Percentiles rank a stretch among this genome's conserved stretches.
These are phyloP conservation scores for Austrolebias charrua DNA, from an alignment of 2,797 vertebrate genomes.

Conservation along the genomic window DNA sequence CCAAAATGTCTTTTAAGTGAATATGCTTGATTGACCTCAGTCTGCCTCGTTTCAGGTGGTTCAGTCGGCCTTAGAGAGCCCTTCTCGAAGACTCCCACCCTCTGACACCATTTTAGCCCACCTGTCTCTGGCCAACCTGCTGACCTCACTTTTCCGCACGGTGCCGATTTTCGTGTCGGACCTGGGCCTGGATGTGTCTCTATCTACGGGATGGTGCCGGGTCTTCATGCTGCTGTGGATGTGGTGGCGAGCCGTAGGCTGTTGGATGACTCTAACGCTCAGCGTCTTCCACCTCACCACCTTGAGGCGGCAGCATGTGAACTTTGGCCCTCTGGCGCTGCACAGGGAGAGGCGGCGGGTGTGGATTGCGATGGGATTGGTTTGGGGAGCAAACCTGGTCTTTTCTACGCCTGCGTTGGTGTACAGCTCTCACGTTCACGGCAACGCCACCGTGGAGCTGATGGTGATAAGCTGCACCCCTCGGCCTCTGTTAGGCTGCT, in stretches of 20 bases:
- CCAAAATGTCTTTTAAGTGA: neutral
- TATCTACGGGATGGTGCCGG: conserved; percentile 75
- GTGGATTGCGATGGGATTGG: conserved; percentile 60
- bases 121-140: conserved; percentile 80
- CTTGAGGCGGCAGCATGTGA: conserved; percentile 70
- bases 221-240: conserved; percentile 86
- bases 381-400: conserved; percentile 78
- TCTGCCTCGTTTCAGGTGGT: conserved; percentile 67
- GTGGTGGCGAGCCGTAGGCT: conserved; percentile 82
- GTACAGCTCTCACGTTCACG: conserved; percentile 66
- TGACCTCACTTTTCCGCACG: conserved; percentile 80
- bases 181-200: conserved; percentile 75
- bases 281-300: conserved; percentile 81
- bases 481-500: conserved; percentile 80
- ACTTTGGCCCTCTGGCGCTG: conserved; percentile 59
- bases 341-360: conserved; percentile 69
- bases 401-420: conserved; percentile 80
- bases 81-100: conserved; percentile 64
- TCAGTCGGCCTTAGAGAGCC: conserved; percentile 63
- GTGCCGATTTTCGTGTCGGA: conserved; percentile 82
- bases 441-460: conserved; percentile 78
- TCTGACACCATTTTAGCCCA: conserved; percentile 82
- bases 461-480: conserved; percentile 85
- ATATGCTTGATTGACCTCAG: conserved; percentile 20
- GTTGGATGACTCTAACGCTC: conserved; percentile 81